Conservation (phyloP, 2,113 vertebrate genomes). For the Chauna torquata region DNA sequence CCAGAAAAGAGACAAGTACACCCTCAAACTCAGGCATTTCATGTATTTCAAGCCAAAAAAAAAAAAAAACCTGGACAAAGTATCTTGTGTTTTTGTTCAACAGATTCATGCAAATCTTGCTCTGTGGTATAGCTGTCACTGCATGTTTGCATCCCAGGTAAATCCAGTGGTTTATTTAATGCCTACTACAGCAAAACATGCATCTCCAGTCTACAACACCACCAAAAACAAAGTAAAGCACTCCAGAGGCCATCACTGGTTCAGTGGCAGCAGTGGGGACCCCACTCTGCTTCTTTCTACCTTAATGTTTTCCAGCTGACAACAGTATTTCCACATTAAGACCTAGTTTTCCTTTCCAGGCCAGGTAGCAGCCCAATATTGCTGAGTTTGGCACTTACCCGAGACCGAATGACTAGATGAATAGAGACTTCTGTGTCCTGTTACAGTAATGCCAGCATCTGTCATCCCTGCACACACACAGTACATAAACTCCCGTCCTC, state of each 20-base stretch:
- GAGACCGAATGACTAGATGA: neutral
- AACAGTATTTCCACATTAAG: neutral
- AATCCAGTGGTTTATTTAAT: neutral
- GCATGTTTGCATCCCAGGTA: neutral
- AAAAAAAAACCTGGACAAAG: neutral
- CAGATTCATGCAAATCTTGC: neutral
- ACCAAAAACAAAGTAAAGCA: neutral
- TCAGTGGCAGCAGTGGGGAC: neutral
- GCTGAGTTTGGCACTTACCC: neutral
- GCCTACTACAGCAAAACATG: neutral
- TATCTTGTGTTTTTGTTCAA: neutral
- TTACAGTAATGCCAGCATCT: neutral
- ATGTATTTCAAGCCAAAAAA: neutral
- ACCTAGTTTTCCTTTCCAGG: neutral
- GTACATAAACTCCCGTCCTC: neutral
- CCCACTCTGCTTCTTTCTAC: neutral
- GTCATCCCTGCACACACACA: fast-evolving
- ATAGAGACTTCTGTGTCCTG: neutral
- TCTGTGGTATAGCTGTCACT: neutral
- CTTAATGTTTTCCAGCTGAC: neutral
- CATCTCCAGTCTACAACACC: neutral
- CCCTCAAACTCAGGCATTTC: neutral
- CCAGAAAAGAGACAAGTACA: neutral
- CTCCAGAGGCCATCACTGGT: neutral
- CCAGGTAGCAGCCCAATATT: neutral